A percentile compares a stretch with the other conserved stretches of the same genome.
Evolutionary conservation across 2,888 invertebrate species (phyloP).

Genomic region (Gonocerus acuteangulatus): DNA sequence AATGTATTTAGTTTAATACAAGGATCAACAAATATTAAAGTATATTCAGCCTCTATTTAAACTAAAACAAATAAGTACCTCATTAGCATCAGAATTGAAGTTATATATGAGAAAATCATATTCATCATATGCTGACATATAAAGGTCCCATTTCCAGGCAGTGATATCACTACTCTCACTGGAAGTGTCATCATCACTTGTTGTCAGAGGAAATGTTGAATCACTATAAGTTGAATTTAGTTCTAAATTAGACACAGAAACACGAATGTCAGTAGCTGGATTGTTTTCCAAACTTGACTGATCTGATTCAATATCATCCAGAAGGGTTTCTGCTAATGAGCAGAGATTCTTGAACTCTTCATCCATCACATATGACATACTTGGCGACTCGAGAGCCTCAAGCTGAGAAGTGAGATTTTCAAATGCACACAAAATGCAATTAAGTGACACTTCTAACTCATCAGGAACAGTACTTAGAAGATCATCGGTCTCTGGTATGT

Average conservation of each 20-base stretch:
- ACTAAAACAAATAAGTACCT: conserved; percentile 22
- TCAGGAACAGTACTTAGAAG: background rate
- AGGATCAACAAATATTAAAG: no score
- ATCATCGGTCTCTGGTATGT: background rate
- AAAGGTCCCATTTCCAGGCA: conserved; percentile 41
- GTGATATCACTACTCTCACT: conserved; percentile 42
- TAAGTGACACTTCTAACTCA: background rate
- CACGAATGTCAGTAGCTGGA: conserved; percentile 4
- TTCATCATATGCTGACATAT: conserved; percentile 38
- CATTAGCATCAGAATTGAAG: conserved; percentile 21
- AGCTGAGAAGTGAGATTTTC: conserved; percentile 18
- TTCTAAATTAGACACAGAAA: conserved; percentile 10
- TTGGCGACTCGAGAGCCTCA: conserved; percentile 20
- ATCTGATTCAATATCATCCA: background rate
- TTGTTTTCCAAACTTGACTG: conserved; percentile 14
- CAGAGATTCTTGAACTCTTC: conserved; percentile 24
- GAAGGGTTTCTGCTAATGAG: conserved; percentile 6
- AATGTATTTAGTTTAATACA: no score
- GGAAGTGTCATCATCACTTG: conserved; percentile 22
- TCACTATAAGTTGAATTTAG: conserved; percentile 4
- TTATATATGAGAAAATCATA: conserved; percentile 34
- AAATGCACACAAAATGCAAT: conserved; percentile 17
- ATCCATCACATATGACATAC: conserved; percentile 11
- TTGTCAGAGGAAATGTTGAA: conserved; percentile 1
- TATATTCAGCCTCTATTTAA: no score